Percentiles rank a stretch among this genome's conserved stretches.
These are phyloP conservation scores for Acrossocheilus wenchowensis DNA, from an alignment of 2,797 vertebrate species.

Conservation along the genomic window DNA sequence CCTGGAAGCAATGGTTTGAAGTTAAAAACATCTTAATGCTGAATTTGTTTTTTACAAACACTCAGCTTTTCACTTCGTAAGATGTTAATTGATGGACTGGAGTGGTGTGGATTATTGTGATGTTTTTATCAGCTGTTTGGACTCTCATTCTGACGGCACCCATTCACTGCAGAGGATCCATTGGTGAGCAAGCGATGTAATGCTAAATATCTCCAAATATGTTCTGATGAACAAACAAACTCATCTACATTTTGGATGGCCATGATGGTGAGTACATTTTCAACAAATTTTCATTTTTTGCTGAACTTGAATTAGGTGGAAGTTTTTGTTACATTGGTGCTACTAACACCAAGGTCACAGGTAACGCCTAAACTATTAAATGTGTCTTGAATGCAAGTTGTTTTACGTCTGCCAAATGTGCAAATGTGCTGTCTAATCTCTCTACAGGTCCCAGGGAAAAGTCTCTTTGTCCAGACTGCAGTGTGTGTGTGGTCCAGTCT, in stretches of 20 bases:
- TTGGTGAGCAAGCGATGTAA: background rate
- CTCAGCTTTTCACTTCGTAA: background rate
- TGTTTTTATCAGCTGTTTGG: background rate
- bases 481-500: conserved; percentile 47
- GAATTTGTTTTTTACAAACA: background rate
- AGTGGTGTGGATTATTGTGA: background rate
- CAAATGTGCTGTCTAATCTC: conserved; percentile 18
- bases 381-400: background rate
- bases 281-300: background rate
- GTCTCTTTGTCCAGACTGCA: conserved; percentile 15
- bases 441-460: conserved; percentile 9
- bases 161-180: background rate
- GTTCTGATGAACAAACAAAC: background rate
- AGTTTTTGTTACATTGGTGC: background rate
- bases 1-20: background rate
- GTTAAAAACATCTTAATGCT: background rate
- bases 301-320: background rate
- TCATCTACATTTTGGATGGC: background rate
- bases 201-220: background rate
- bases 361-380: background rate
- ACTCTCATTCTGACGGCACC: background rate
- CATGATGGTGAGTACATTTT: background rate
- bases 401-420: conserved; percentile 8
- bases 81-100: background rate
- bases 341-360: background rate